Conservation (phyloP, 2,888 invertebrate species). For the Eulithis prunata region DNA sequence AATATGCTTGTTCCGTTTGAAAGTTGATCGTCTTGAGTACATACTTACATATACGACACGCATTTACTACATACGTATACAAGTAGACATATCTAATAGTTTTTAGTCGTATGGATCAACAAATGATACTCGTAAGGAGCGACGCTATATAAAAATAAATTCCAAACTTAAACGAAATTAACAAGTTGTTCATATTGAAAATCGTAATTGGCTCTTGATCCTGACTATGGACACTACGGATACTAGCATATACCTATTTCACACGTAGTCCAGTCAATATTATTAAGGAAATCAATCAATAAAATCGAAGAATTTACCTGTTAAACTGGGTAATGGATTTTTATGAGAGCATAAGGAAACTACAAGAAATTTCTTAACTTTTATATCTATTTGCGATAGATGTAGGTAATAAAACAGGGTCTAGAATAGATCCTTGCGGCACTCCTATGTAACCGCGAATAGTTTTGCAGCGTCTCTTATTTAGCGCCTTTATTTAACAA, state of each 20-base stretch:
- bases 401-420: background rate
- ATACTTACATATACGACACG: background rate
- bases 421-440: background rate
- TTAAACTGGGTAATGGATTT: constrained; percentile 2
- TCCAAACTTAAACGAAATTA: too few relatives aligned
- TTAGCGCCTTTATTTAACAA: constrained; percentile 11
- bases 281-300: constrained; percentile 7
- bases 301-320: constrained; percentile 1
- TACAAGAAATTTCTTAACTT: background rate
- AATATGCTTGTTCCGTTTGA: constrained; percentile 30
- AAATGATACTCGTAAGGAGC: too few relatives aligned
- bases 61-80: background rate
- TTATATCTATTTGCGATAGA: background rate
- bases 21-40: constrained; percentile 1
- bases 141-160: too few relatives aligned
- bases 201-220: too few relatives aligned
- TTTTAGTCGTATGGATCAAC: background rate
- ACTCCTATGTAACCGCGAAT: constrained; percentile 2
- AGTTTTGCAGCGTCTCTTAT: background rate
- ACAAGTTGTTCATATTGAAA: too few relatives aligned
- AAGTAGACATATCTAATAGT: background rate
- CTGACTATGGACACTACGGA: too few relatives aligned
- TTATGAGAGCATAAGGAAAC: constrained; percentile 6
- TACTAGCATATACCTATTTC: too few relatives aligned
- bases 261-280: background rate